phyloP scores from a whole-genome alignment of 1,140 invertebrate species.

The Drosophila malerkotliana region DNA sequence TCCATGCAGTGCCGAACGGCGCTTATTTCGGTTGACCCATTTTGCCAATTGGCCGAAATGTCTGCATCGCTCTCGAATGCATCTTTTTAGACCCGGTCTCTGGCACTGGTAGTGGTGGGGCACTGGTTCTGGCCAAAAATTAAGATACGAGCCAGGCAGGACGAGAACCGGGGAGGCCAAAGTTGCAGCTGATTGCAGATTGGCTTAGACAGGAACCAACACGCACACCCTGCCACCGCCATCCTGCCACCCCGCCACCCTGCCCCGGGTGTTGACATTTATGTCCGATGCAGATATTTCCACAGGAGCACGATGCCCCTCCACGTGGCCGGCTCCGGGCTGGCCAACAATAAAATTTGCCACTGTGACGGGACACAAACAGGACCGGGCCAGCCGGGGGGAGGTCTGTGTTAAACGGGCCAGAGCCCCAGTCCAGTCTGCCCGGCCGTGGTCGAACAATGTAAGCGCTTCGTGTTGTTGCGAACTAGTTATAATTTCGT shows the following conservation, averaged over 20 bases:
- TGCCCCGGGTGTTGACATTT: conserved; percentile 76
- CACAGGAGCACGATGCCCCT: conserved; percentile 27
- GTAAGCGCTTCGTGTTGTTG: conserved; percentile 81
- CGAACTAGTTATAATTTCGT: conserved; percentile 81
- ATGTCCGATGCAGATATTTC: conserved; percentile 81
- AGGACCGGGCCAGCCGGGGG: conserved; percentile 40
- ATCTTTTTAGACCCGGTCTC: conserved; percentile 48
- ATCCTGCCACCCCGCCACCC: conserved; percentile 31
- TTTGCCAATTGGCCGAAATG: conserved; percentile 74
- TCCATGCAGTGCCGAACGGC: conserved; percentile 34
- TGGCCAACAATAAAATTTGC: conserved; percentile 70
- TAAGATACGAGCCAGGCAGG: conserved; percentile 57
- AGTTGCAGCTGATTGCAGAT: conserved; percentile 76
- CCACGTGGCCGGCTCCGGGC: not conserved
- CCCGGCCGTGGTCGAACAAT: conserved; percentile 49
- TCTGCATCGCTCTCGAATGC: conserved; percentile 58
- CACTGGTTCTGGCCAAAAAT: conserved; percentile 45
- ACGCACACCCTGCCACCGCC: conserved; percentile 2
- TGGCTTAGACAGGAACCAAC: conserved; percentile 65
- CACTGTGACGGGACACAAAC: conserved; percentile 47
- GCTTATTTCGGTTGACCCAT: conserved; percentile 78
- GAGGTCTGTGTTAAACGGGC: conserved; percentile 57
- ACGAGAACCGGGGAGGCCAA: conserved; percentile 8
- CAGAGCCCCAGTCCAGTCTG: conserved; percentile 40
- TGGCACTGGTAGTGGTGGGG: not conserved